Conservation (phyloP, 2,113 vertebrate species). For the Syrrhaptes paradoxus region DNA sequence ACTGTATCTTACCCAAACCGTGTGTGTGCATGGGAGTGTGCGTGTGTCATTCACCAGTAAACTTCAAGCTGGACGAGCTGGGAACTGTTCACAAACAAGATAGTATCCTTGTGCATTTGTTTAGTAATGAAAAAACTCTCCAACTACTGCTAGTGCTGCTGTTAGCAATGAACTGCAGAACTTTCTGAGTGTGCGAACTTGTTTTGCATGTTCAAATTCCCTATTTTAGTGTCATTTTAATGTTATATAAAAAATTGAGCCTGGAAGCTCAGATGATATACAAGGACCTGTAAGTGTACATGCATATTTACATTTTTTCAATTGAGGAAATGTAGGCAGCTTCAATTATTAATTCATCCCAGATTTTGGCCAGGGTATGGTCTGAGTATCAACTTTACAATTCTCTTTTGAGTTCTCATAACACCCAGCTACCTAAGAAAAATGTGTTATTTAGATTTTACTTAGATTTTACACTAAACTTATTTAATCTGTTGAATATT, state of each 20-base stretch:
- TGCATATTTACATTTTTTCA: not conserved
- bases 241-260: not conserved
- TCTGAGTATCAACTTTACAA: not conserved
- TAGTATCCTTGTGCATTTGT: not conserved
- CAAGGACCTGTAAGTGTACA: not conserved
- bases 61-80: not conserved
- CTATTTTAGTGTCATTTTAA: not conserved
- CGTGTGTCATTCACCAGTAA: not conserved
- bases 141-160: not conserved
- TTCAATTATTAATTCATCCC: not conserved
- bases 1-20: not conserved
- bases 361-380: not conserved
- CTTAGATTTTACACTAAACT: not conserved
- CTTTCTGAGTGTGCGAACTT: not conserved
- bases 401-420: not conserved
- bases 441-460: not conserved
- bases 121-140: not conserved
- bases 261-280: not conserved
- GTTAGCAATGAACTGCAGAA: not conserved
- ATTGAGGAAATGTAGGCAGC: not conserved
- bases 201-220: not conserved
- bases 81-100: not conserved
- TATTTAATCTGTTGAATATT: not conserved
- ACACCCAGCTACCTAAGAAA: not conserved
- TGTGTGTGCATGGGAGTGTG: rapidly evolving